Evolutionary conservation across 2,113 vertebrate species (phyloP).

Genomic region (Lethenteron reissneri): DNA sequence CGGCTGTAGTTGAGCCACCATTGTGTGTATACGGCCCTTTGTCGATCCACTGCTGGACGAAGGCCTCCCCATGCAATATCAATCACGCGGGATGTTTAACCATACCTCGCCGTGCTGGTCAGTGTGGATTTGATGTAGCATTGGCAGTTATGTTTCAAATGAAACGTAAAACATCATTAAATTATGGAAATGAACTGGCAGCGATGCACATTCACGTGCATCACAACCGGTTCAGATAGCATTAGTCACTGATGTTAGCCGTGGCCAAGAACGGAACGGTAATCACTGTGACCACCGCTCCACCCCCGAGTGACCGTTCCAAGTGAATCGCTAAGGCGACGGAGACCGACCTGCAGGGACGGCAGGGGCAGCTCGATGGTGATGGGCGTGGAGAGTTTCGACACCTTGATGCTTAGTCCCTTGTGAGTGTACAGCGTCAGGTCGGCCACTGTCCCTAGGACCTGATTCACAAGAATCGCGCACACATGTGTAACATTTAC

Average conservation of each 20-base stretch:
- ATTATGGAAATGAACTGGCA: too few relatives aligned
- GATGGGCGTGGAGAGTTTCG: slow-evolving; percentile 21
- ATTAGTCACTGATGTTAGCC: background rate
- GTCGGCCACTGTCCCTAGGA: slow-evolving; percentile 18
- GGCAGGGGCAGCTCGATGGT: slow-evolving; percentile 20
- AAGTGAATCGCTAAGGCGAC: background rate
- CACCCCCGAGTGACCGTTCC: background rate
- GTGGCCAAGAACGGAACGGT: background rate
- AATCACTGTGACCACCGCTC: background rate
- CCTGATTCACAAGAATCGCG: slow-evolving; percentile 15
- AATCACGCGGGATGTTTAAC: too few relatives aligned
- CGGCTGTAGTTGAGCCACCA: background rate
- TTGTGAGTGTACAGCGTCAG: slow-evolving; percentile 29
- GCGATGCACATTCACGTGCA: too few relatives aligned
- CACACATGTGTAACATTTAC: too few relatives aligned
- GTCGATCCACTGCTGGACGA: too few relatives aligned
- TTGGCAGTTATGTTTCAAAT: too few relatives aligned
- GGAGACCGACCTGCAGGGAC: slow-evolving; percentile 16
- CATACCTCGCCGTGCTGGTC: too few relatives aligned
- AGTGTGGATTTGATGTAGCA: too few relatives aligned
- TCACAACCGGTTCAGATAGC: background rate
- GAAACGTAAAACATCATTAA: too few relatives aligned
- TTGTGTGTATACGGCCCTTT: background rate
- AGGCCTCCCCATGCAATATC: too few relatives aligned
- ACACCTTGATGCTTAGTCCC: slow-evolving; percentile 21